These are phyloP conservation scores for Alfaro cultratus DNA, from an alignment of 2,797 vertebrate genomes.

Conservation along the genomic window DNA sequence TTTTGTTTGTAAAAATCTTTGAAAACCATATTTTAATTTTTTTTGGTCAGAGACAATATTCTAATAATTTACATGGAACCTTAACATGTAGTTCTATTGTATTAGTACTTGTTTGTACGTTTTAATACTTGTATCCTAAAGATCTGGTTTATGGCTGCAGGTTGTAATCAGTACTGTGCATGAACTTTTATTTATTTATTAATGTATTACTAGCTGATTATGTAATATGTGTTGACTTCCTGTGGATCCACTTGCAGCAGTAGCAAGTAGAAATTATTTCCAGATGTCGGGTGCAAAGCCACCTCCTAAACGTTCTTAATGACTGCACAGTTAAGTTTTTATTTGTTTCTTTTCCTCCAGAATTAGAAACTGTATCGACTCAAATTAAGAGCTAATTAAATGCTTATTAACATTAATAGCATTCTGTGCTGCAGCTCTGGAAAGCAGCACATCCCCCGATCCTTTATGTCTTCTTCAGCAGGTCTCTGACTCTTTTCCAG, in stretches of 20 bases:
- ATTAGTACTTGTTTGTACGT: background rate
- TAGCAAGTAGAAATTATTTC: slow-evolving; percentile 62
- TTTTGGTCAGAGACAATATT: background rate
- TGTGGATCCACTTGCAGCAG: slow-evolving; percentile 59
- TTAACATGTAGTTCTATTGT: background rate
- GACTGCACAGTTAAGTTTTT: background rate
- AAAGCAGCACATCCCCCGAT: background rate
- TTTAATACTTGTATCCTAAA: background rate
- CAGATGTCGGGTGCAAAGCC: slow-evolving; percentile 59
- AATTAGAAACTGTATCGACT: background rate
- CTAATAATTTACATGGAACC: background rate
- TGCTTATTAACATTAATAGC: background rate
- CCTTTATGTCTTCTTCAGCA: background rate
- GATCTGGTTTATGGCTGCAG: background rate
- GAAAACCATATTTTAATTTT: background rate
- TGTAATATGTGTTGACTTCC: slow-evolving; percentile 64
- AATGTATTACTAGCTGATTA: slow-evolving; percentile 51
- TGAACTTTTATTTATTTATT: slow-evolving; percentile 1
- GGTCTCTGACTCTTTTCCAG: slow-evolving; percentile 54
- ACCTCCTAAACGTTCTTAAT: background rate
- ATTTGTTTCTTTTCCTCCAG: background rate
- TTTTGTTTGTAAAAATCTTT: background rate
- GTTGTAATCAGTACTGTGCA: background rate
- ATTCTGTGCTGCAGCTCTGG: background rate
- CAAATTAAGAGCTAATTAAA: background rate